Conservation (phyloP, 1,140 invertebrate genomes). For the Tetramorium simillimum region DNA sequence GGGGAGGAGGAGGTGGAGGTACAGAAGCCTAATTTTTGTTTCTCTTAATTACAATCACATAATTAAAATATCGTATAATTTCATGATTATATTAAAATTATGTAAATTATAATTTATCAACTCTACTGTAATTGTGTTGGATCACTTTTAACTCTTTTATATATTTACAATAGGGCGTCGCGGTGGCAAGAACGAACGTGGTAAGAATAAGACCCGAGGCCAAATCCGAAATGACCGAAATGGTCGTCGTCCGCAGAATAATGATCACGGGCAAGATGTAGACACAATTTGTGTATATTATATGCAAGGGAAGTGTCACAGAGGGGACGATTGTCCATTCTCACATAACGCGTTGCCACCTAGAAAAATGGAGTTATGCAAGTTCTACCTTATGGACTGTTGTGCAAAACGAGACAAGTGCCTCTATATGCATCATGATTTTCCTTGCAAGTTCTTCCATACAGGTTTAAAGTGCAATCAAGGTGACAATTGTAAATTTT, state of each 20-base stretch:
- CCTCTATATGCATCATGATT: conserved; percentile 98
- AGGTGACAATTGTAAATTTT: conserved; percentile 96
- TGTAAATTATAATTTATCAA: not conserved
- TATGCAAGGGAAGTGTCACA: conserved; percentile 95
- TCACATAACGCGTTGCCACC: conserved; percentile 94
- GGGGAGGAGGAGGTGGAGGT: too few relatives aligned
- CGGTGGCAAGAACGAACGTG: conserved; percentile 81
- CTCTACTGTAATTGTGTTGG: not conserved
- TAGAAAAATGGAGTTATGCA: conserved; percentile 97
- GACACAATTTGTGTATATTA: conserved; percentile 92
- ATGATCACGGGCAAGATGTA: conserved; percentile 87
- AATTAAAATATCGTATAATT: conserved; percentile 38
- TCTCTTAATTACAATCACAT: not conserved
- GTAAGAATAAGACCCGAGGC: conserved; percentile 82
- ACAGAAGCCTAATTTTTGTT: not conserved
- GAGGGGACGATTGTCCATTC: conserved; percentile 92
- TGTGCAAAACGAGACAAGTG: conserved; percentile 98
- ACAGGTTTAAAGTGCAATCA: conserved; percentile 94
- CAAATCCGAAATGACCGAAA: conserved; percentile 81
- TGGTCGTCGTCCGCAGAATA: conserved; percentile 77
- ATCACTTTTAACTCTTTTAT: not conserved
- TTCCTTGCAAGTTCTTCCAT: conserved; percentile 99
- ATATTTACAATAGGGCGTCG: conserved; percentile 72
- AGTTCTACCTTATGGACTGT: conserved; percentile 98
- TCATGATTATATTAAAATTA: conserved; percentile 9